These are phyloP conservation scores for Heliconius sara DNA, from an alignment of 2,888 invertebrate genomes.

Conservation along the genomic window DNA sequence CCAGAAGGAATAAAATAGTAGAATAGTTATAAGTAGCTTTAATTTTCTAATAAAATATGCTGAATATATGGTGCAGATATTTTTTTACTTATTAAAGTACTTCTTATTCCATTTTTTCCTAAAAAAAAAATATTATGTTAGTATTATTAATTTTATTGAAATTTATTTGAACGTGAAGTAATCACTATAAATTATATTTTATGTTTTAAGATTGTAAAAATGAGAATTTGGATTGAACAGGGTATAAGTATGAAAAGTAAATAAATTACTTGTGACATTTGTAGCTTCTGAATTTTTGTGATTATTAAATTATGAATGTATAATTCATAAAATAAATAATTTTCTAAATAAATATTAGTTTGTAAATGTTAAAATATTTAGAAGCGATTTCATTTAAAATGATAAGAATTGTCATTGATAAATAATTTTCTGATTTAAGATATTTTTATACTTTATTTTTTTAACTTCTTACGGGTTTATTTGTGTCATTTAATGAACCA, in stretches of 20 bases:
- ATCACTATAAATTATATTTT: slow-evolving; percentile 5
- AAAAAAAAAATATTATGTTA: background rate
- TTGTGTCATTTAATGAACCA: slow-evolving; percentile 57
- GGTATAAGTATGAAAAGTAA: slow-evolving; percentile 43
- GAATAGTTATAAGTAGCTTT: slow-evolving; percentile 51
- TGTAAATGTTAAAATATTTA: background rate
- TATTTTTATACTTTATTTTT: slow-evolving; percentile 8
- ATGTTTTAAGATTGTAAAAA: slow-evolving; percentile 20
- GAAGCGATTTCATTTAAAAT: slow-evolving; percentile 9
- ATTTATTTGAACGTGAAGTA: background rate
- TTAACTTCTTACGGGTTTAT: slow-evolving; percentile 60
- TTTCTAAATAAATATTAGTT: too few species aligned
- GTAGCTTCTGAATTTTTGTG: background rate
- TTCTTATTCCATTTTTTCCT: background rate
- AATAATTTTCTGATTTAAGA: background rate
- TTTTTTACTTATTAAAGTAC: slow-evolving; percentile 34
- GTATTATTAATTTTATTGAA: background rate
- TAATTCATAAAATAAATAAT: too few species aligned
- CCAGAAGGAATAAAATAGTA: slow-evolving; percentile 6
- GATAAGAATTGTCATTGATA: background rate
- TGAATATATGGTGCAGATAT: slow-evolving; percentile 72
- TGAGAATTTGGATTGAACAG: slow-evolving; percentile 47
- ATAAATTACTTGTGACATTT: background rate
- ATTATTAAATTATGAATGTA: background rate
- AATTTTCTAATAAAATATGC: slow-evolving; percentile 56